Base-by-base conservation (phyloP, 1,140 invertebrate species). In the Drosophila miranda region DNA sequence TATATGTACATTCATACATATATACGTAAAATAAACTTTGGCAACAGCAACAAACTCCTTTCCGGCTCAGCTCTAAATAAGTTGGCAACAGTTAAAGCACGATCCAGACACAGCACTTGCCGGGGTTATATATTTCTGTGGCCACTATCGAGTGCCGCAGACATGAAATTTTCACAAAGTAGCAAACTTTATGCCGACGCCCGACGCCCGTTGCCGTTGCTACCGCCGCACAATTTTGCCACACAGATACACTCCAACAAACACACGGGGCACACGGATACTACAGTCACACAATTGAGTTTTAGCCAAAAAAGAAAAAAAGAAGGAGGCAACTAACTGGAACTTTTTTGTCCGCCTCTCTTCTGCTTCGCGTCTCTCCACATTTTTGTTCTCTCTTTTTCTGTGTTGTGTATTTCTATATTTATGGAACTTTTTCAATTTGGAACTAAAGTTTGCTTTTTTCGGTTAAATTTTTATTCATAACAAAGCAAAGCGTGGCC, bases 401-500 rank as follows among this genome's bases (percentile, higher is more conserved):
- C 21, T 50, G 41, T 63, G 53, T 74, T 69, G 72, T 71, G 82
- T 82, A 82, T 84, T 84, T 87, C 59, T 87, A 78, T 87, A 87
- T 87, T 87, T 87, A 87, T 87, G 78, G 78, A 87, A 87, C 82
- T 87, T 87, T 87, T 87, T 87, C 82, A 87, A 87, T 87, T 87
- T 87, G 82, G 63, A 82, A 87, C 77, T 88, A 87, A 87, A 87
- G 82, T 87, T 87, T 77, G 44, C 53, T 66, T 71, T 74, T 86
- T 81, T 74, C 75, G 71, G 75, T 58, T 60, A 67, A 59, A 87
- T 86, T 78, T 87, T 78, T 86, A 86, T 87, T 87, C 82, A 87
- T 78, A 87, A 87, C 81, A 87, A 86, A 81, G 74, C 70, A 71
- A 76, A 73, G 67, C 82, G 78, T 87, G 75, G 68, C 82, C 60